These are phyloP conservation scores for Drosophila asahinai DNA, from an alignment of 1,140 invertebrate species.

Conservation along the genomic window DNA sequence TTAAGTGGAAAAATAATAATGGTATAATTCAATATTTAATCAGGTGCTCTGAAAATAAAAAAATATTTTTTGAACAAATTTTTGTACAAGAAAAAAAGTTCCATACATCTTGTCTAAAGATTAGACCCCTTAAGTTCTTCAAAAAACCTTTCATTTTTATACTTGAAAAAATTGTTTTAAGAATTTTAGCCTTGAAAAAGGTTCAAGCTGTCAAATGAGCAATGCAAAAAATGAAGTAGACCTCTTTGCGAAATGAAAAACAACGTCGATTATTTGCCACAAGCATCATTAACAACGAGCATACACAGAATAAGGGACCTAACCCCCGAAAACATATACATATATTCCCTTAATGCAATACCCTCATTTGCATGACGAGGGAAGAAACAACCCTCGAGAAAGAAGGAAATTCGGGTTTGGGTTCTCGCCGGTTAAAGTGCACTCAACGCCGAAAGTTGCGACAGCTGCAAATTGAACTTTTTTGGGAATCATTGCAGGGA, in stretches of 20 bases:
- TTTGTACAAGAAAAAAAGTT: too few species aligned
- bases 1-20: too few species aligned
- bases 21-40: too few species aligned
- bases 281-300: constrained; percentile 48
- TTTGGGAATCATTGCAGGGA: constrained; percentile 39
- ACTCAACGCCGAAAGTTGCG: constrained; percentile 46
- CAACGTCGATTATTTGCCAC: constrained; percentile 20
- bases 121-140: neutral
- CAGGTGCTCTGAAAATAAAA: too few species aligned
- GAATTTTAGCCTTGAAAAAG: neutral
- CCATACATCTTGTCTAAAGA: too few species aligned
- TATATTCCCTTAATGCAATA: constrained; percentile 39
- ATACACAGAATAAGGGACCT: constrained; percentile 3
- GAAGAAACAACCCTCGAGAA: constrained; percentile 25
- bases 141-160: neutral
- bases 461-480: constrained; percentile 54
- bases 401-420: constrained; percentile 18
- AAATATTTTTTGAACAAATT: neutral
- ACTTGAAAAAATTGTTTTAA: neutral
- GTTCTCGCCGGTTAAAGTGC: constrained; percentile 36
- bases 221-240: neutral
- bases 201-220: constrained; percentile 14
- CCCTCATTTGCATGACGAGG: constrained; percentile 38
- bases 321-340: constrained; percentile 30
- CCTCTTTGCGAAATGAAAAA: constrained; percentile 20